Conservation (phyloP, 2,888 invertebrate genomes). For the Hartigia nigra region DNA sequence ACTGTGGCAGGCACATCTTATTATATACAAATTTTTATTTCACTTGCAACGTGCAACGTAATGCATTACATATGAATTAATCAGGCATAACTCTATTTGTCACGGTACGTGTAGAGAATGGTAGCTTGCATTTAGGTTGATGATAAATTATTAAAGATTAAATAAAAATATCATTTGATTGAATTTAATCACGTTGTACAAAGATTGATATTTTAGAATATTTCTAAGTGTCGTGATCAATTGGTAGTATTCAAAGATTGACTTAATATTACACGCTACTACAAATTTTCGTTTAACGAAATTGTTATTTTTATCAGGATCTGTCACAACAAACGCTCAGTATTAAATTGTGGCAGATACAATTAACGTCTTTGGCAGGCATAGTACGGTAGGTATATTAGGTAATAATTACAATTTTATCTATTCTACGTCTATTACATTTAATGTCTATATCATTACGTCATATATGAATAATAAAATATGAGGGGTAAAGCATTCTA, state of each 20-base stretch:
- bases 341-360: neutral
- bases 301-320: neutral
- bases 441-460: neutral
- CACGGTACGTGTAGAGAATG: neutral
- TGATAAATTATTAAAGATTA: too few relatives aligned
- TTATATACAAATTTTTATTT: neutral
- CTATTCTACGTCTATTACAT: neutral
- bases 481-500: neutral
- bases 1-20: neutral
- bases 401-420: neutral
- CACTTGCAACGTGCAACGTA: neutral
- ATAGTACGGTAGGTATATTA: neutral
- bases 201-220: neutral
- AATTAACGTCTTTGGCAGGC: neutral
- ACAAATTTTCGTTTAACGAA: neutral
- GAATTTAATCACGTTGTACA: neutral
- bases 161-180: neutral
- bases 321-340: neutral
- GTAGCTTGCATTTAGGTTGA: neutral
- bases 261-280: neutral
- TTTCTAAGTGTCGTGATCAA: neutral
- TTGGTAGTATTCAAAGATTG: neutral
- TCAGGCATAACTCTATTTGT: neutral
- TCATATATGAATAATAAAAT: neutral
- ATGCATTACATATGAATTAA: neutral